phyloP scores from a whole-genome alignment of 2,888 invertebrate genomes.

The Drosophila gaucha region DNA sequence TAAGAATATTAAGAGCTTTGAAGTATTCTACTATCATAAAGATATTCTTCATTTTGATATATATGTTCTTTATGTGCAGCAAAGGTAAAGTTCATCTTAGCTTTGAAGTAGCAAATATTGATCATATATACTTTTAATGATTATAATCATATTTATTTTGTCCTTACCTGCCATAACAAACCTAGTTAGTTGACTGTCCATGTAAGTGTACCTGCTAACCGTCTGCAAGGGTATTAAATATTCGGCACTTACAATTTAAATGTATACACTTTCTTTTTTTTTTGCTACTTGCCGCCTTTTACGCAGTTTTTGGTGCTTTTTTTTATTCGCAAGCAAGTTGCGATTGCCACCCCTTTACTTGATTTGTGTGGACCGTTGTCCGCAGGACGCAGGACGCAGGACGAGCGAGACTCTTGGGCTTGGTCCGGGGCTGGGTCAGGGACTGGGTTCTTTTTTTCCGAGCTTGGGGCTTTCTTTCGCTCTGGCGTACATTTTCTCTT shows the following conservation, averaged over 20 bases:
- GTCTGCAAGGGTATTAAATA: neutral
- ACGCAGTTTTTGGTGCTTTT: slow-evolving; percentile 30
- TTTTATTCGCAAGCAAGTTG: slow-evolving; percentile 50
- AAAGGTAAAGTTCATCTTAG: too few species aligned
- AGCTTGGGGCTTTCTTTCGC: slow-evolving; percentile 38
- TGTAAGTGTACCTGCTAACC: neutral
- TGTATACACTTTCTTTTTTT: slow-evolving; percentile 1
- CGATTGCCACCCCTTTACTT: slow-evolving; percentile 72
- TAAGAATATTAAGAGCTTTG: too few species aligned
- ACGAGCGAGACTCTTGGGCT: slow-evolving; percentile 50
- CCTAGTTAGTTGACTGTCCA: too few species aligned
- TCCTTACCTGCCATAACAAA: too few species aligned
- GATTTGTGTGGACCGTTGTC: slow-evolving; percentile 49
- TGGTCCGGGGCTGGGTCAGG: slow-evolving; percentile 9
- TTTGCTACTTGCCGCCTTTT: slow-evolving; percentile 13
- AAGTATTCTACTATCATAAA: too few species aligned
- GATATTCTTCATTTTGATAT: too few species aligned
- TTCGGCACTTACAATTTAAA: neutral
- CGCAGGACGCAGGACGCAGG: slow-evolving; percentile 19
- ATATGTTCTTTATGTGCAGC: too few species aligned
- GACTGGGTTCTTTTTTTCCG: neutral
- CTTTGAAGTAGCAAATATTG: too few species aligned
- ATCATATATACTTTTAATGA: too few species aligned
- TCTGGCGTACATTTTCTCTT: slow-evolving; percentile 11
- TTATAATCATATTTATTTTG: too few species aligned